phyloP scores from a whole-genome alignment of 2,797 vertebrate genomes.

The Macropodus opercularis region DNA sequence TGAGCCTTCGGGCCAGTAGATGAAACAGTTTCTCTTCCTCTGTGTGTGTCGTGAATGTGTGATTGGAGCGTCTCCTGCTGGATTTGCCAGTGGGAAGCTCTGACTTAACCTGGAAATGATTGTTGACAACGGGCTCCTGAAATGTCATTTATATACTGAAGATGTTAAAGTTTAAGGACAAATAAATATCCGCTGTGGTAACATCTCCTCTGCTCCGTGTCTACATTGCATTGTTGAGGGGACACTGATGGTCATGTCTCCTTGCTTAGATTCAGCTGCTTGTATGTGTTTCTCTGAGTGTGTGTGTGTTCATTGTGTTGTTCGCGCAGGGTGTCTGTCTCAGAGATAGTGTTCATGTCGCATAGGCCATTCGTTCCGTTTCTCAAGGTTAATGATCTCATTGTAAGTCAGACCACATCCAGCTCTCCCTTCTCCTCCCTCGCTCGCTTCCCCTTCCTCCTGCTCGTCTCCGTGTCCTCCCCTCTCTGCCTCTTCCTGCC shows the following conservation, averaged over 20 bases:
- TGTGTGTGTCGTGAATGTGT: conserved; percentile 36
- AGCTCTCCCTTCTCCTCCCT: conserved; percentile 11
- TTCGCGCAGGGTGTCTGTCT: conserved; percentile 61
- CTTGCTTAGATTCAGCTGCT: not conserved
- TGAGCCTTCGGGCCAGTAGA: conserved; percentile 56
- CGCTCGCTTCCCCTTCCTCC: conserved; percentile 28
- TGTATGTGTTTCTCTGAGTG: conserved; percentile 23
- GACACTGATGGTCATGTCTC: too few relatives aligned
- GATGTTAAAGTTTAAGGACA: conserved; percentile 49
- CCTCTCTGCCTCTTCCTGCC: conserved; percentile 48
- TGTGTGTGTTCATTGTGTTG: conserved; percentile 23
- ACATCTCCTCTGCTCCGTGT: too few relatives aligned
- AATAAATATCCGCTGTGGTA: conserved; percentile 68
- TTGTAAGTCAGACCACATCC: conserved; percentile 83
- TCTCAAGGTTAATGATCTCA: conserved; percentile 86
- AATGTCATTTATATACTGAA: conserved; percentile 48
- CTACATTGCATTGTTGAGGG: too few relatives aligned
- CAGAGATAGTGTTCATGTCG: conserved; percentile 67
- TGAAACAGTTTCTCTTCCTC: conserved; percentile 41
- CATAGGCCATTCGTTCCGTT: conserved; percentile 61
- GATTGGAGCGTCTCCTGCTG: conserved; percentile 46
- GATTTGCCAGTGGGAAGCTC: conserved; percentile 25
- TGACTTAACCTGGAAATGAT: conserved; percentile 36
- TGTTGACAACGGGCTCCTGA: conserved; percentile 37
- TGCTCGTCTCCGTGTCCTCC: too few relatives aligned